These are phyloP conservation scores for Lamprotornis superbus DNA, from an alignment of 2,113 vertebrate genomes.

Conservation along the genomic window DNA sequence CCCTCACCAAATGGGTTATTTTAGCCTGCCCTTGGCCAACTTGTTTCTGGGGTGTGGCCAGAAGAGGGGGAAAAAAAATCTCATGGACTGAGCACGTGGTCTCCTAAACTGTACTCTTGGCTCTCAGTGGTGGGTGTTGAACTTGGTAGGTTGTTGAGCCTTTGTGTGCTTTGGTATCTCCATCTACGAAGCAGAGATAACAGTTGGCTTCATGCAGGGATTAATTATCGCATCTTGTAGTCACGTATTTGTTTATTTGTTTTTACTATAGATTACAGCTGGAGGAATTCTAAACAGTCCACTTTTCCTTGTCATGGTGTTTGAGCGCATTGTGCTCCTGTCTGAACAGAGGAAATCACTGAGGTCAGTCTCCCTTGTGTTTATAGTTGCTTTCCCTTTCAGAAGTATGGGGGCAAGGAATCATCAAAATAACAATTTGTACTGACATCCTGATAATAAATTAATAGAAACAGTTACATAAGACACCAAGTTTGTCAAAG, in stretches of 20 bases:
- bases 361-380: slow-evolving; percentile 58
- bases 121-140: not conserved
- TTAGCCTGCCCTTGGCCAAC: not conserved
- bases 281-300: slow-evolving; percentile 55
- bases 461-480: not conserved
- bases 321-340: slow-evolving; percentile 7
- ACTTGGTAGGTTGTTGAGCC: not conserved
- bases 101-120: not conserved
- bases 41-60: not conserved
- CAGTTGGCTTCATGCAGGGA: slow-evolving; percentile 15
- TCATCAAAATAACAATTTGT: slow-evolving; percentile 33
- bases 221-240: slow-evolving; percentile 25
- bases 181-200: slow-evolving; percentile 11
- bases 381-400: slow-evolving; percentile 62
- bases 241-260: slow-evolving; percentile 55
- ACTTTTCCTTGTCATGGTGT: slow-evolving; percentile 21
- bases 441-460: slow-evolving; percentile 45
- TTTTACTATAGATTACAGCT: slow-evolving; percentile 53
- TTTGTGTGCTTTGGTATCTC: slow-evolving; percentile 31
- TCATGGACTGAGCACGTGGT: not conserved
- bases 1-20: not conserved
- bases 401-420: slow-evolving; percentile 19
- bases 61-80: not conserved
- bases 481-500: not conserved
- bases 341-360: slow-evolving; percentile 51